Conservation (phyloP, 2,888 invertebrate species). For the Stenichneumon culpator region DNA sequence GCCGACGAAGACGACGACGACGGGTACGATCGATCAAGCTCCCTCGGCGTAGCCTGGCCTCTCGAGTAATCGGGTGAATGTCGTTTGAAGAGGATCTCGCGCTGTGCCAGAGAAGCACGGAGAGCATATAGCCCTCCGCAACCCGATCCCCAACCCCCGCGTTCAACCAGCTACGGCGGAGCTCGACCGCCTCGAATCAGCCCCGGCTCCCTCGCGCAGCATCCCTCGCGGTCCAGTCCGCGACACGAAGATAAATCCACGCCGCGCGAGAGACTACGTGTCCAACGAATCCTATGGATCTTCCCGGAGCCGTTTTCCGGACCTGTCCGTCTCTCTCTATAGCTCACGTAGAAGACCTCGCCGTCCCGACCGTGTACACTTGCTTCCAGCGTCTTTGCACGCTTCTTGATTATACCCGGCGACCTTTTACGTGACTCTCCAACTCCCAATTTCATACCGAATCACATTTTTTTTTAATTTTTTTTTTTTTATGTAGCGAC, state of each 20-base stretch:
- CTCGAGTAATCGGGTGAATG: constrained; percentile 35
- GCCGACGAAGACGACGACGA: constrained; percentile 24
- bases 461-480: background rate
- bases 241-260: constrained; percentile 58
- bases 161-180: background rate
- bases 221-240: constrained; percentile 27
- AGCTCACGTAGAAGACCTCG: constrained; percentile 22
- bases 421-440: constrained; percentile 36
- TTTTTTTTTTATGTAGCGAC: background rate
- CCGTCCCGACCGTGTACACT: background rate
- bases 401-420: constrained; percentile 12
- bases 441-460: background rate
- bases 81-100: constrained; percentile 48
- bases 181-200: constrained; percentile 42
- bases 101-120: background rate
- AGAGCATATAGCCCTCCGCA: background rate
- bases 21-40: constrained; percentile 56
- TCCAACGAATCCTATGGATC: constrained; percentile 41
- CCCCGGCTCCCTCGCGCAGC: constrained; percentile 5
- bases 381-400: background rate
- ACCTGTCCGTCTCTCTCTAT: background rate
- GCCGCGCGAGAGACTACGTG: constrained; percentile 46
- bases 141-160: constrained; percentile 1
- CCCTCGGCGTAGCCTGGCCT: constrained; percentile 29
- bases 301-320: background rate